phyloP scores from a whole-genome alignment of 53 echinoderm and acorn worm species.

The Astropecten irregularis region DNA sequence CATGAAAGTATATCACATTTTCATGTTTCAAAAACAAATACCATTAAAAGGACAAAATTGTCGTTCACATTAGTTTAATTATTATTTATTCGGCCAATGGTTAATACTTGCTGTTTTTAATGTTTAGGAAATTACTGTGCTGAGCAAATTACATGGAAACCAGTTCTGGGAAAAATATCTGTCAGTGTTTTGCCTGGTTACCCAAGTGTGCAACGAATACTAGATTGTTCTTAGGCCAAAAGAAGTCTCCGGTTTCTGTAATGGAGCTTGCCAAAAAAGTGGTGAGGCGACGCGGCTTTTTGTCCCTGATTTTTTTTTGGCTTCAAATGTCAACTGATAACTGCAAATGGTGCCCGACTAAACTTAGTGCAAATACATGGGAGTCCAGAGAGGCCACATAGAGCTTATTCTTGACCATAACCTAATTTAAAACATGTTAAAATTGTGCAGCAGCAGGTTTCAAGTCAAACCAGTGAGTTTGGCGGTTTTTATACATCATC shows the following conservation, averaged over 20 bases:
- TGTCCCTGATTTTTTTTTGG: background rate
- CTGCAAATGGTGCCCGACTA: slow-evolving; percentile 12
- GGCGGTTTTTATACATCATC: background rate
- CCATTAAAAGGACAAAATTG: slow-evolving; percentile 1
- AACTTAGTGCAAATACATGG: slow-evolving; percentile 1
- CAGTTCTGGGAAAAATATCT: background rate
- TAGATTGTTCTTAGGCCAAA: slow-evolving; percentile 8
- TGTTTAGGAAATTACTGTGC: background rate
- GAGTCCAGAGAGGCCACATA: background rate
- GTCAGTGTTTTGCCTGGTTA: slow-evolving; percentile 3
- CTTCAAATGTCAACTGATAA: slow-evolving; percentile 1
- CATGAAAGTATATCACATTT: slow-evolving; percentile 1
- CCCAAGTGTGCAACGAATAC: slow-evolving; percentile 6
- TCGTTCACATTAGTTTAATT: slow-evolving; percentile 6
- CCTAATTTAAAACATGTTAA: background rate
- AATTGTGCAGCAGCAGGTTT: background rate
- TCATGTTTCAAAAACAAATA: slow-evolving; percentile 13
- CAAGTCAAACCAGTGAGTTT: slow-evolving; percentile 5
- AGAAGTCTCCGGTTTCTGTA: background rate
- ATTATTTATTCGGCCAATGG: background rate
- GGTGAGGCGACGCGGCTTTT: slow-evolving; percentile 1
- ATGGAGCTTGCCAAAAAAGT: no score
- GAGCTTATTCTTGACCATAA: background rate
- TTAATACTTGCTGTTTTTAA: slow-evolving; percentile 7
- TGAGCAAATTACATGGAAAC: slow-evolving; percentile 5